Base-by-base conservation (phyloP, 2,888 invertebrate species). In the Heteromurus nitidus region DNA sequence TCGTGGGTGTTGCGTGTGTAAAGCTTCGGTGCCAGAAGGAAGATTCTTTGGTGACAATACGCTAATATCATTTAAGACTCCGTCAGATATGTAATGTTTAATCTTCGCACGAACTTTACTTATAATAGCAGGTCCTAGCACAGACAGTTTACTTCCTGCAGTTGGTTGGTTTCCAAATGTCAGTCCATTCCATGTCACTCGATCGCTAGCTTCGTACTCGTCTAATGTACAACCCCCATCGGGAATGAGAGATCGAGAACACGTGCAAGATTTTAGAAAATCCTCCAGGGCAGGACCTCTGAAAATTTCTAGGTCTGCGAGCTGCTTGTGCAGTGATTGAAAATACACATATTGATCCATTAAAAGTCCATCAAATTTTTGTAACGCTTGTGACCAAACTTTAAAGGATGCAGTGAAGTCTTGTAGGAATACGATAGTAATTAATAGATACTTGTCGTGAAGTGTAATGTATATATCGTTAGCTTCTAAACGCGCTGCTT, bases 401-500 rank as follows among this genome's bases (percentile, higher is more conserved):
- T 67, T 67, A n/a, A 67, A 67, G 5, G 47, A n/a, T 3, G 44
- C 22, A 13, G 67, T 67, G 22, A 24, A 67, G 16, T 67, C 67
- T 16, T 44, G 47, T 18, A 67, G 36, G 26, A 67, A 67, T 16
- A 44, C 47, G n/a, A 47, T 24, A 5, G 67, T 67, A 16, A 67
- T 47, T 1, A 67, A 9, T 1, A 16, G 7, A n/a, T 22, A 16
- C 26, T 67, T 67, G 67, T 67, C 67, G 3, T 22, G 22, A 16
- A 47, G 26, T 5, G 22, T 5, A n/a, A 26, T 3, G 22, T 26
- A n/a, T 18, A 47, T 20, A 7, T 44, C 26, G 1, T 2, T 16
- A 9, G 36, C 62, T 3, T 67, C 67, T 1, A 26, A n/a, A 1
- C 26, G 3, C n/a, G n/a, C n/a, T n/a, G n/a, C n/a, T n/a, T n/a